These are phyloP conservation scores for Thecophora atra DNA, from an alignment of 2,888 invertebrate genomes.

Conservation along the genomic window DNA sequence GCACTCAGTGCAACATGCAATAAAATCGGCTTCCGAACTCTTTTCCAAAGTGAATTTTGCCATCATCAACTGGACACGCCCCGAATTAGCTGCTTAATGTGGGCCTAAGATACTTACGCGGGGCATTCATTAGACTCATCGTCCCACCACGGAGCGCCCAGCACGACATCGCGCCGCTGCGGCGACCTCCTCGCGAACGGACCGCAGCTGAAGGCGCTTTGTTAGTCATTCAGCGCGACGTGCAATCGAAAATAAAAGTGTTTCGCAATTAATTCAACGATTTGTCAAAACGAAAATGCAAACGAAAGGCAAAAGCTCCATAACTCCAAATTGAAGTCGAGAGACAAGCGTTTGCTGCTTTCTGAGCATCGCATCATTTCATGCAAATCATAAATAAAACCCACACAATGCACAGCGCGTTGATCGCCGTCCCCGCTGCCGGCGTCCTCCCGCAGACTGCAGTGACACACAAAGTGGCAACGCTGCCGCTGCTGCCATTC, in stretches of 20 bases:
- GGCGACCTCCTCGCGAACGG: constrained; percentile 27
- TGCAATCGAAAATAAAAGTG: constrained; percentile 44
- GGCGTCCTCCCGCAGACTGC: not conserved
- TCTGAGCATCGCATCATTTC: constrained; percentile 21
- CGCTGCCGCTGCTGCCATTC: constrained; percentile 18
- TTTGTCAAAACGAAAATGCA: constrained; percentile 43
- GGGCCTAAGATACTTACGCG: too few species aligned
- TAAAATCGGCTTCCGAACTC: too few species aligned
- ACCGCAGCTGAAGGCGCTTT: not conserved
- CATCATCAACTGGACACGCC: too few species aligned
- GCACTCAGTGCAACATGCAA: too few species aligned
- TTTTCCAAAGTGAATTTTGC: too few species aligned
- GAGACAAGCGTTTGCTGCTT: not conserved
- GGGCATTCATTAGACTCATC: not conserved
- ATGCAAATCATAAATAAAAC: constrained; percentile 31
- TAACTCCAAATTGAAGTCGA: not conserved
- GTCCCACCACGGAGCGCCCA: constrained; percentile 15
- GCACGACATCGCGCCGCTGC: constrained; percentile 24
- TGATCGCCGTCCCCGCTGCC: constrained; percentile 15
- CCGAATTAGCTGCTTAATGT: too few species aligned
- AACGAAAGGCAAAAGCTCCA: not conserved
- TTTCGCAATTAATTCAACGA: constrained; percentile 48
- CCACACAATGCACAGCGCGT: constrained; percentile 13
- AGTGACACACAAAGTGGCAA: constrained; percentile 13
- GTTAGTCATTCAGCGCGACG: not conserved